A percentile compares a stretch with the other conserved stretches of the same genome.
phyloP scores from a whole-genome alignment of 2,797 vertebrate genomes.

The Margarornis squamiger region DNA sequence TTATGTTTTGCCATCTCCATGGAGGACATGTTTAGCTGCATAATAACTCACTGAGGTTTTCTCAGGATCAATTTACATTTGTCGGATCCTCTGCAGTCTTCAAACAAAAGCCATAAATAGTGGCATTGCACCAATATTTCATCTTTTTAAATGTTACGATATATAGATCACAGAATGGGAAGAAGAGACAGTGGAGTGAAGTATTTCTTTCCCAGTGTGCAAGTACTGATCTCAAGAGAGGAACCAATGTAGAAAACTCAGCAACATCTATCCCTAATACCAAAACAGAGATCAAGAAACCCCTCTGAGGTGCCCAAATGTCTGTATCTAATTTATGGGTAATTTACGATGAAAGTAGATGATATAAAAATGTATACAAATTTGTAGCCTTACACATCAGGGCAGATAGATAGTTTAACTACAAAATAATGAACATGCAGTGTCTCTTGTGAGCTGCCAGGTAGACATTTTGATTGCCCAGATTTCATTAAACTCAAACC shows the following conservation, averaged over 20 bases:
- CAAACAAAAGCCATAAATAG: slow-evolving; percentile 31
- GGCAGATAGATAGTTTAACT: slow-evolving; percentile 59
- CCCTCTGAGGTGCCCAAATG: slow-evolving; percentile 55
- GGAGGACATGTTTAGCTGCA: background rate
- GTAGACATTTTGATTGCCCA: slow-evolving; percentile 68
- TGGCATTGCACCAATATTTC: background rate
- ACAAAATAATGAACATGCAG: slow-evolving; percentile 69
- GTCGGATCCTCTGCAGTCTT: slow-evolving; percentile 30
- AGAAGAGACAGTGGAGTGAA: background rate
- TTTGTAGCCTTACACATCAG: slow-evolving; percentile 43
- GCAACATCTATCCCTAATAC: slow-evolving; percentile 44
- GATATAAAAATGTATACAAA: slow-evolving; percentile 74
- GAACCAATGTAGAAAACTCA: background rate
- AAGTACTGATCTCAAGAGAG: slow-evolving; percentile 40
- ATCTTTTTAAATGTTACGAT: background rate
- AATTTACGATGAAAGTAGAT: slow-evolving; percentile 76
- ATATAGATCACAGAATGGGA: background rate
- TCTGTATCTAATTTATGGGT: slow-evolving; percentile 76
- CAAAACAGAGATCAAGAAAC: slow-evolving; percentile 43
- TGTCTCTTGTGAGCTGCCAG: slow-evolving; percentile 70
- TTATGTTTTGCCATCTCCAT: background rate
- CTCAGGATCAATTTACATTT: slow-evolving; percentile 43
- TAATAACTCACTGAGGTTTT: slow-evolving; percentile 38
- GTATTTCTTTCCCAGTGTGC: slow-evolving; percentile 37
- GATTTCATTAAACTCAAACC: slow-evolving; percentile 71